Percentiles rank a stretch among this genome's conserved stretches.
Conservation (phyloP, 2,113 vertebrate genomes). For the Lamprotornis superbus region DNA sequence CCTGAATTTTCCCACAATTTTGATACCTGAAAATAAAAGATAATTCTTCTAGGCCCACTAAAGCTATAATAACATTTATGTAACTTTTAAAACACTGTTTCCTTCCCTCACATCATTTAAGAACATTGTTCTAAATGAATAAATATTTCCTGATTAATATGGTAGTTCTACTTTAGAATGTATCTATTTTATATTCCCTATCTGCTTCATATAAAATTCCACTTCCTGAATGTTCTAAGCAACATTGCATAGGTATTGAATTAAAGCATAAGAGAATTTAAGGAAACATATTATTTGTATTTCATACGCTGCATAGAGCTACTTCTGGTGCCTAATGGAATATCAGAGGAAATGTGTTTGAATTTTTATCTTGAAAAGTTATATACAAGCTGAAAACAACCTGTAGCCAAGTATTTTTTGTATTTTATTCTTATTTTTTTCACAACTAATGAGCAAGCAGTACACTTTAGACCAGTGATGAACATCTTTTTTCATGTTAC, state of each 20-base stretch:
- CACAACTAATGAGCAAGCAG: background rate
- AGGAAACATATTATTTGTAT: background rate
- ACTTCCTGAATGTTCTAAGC: background rate
- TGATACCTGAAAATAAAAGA: background rate
- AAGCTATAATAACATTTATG: background rate
- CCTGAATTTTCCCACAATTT: conserved; percentile 33
- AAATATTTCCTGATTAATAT: background rate
- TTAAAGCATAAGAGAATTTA: background rate
- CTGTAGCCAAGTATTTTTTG: background rate
- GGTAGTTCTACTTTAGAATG: background rate
- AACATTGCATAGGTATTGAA: background rate
- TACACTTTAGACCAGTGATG: background rate
- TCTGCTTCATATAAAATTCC: background rate
- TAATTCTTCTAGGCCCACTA: background rate
- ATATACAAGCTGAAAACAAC: background rate
- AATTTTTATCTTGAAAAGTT: background rate
- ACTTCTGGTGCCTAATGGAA: background rate
- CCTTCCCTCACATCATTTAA: background rate
- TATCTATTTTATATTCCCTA: background rate
- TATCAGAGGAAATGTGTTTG: background rate
- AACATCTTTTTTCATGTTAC: background rate
- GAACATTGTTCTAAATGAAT: background rate
- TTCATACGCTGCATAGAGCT: background rate
- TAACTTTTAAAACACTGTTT: background rate
- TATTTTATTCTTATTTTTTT: background rate